phyloP scores from a whole-genome alignment of 1,140 invertebrate species.

The Neodiprion lecontei region DNA sequence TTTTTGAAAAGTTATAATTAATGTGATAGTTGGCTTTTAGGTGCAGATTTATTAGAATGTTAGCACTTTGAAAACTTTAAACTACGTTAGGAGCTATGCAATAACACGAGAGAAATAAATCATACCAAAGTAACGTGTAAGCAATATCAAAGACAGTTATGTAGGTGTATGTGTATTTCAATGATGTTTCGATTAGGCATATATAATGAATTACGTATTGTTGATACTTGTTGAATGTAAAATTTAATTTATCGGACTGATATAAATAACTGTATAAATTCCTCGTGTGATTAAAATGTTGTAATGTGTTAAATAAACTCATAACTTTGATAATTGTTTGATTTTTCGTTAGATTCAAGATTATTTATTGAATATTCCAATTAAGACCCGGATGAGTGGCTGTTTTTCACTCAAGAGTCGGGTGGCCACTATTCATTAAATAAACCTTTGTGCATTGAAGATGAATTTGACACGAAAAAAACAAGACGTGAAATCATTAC shows the following conservation, averaged over 20 bases:
- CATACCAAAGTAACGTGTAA: slow-evolving; percentile 57
- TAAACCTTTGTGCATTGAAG: too few species aligned
- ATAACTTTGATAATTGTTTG: slow-evolving; percentile 39
- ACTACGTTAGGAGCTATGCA: slow-evolving; percentile 38
- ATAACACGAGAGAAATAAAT: slow-evolving; percentile 38
- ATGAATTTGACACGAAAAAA: too few species aligned
- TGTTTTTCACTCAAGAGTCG: too few species aligned
- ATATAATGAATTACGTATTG: slow-evolving; percentile 41
- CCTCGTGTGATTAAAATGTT: slow-evolving; percentile 33
- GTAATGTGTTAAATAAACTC: slow-evolving; percentile 48
- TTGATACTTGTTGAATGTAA: slow-evolving; percentile 35
- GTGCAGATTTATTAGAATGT: slow-evolving; percentile 39
- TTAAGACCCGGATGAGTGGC: too few species aligned
- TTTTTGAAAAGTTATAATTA: slow-evolving; percentile 43
- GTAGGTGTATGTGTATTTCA: slow-evolving; percentile 42
- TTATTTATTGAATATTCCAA: too few species aligned
- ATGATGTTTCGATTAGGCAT: slow-evolving; percentile 32
- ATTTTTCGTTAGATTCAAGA: too few species aligned
- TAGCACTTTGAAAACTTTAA: slow-evolving; percentile 44
- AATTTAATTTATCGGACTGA: slow-evolving; percentile 23
- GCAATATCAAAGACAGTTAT: slow-evolving; percentile 38
- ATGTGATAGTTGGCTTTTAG: slow-evolving; percentile 53
- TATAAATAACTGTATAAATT: slow-evolving; percentile 26
- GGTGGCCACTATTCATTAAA: too few species aligned
- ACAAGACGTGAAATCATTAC: too few species aligned